Conservation (phyloP, 1,140 invertebrate species). For the Drosophila mojavensis region DNA sequence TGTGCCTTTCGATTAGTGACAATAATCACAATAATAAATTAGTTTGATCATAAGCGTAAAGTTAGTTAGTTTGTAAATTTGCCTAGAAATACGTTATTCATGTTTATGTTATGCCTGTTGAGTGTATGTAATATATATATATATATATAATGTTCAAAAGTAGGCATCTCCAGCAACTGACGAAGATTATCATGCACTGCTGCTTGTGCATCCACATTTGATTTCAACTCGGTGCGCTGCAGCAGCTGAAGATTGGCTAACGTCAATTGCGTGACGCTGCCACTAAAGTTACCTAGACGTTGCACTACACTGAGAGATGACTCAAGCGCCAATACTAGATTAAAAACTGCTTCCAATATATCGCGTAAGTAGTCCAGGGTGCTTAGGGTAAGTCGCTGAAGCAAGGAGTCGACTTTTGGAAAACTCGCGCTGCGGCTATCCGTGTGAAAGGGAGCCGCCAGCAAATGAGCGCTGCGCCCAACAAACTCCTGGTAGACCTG, state of each 20-base stretch:
- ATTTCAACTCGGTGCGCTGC: constrained; percentile 38
- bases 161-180: constrained; percentile 35
- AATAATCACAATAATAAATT: constrained; percentile 30
- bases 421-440: constrained; percentile 45
- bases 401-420: constrained; percentile 41
- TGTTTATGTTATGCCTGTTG: neutral
- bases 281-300: constrained; percentile 48
- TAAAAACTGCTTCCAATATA: constrained; percentile 53
- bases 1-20: constrained; percentile 60
- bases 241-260: constrained; percentile 59
- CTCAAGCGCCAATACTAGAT: constrained; percentile 51
- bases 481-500: constrained; percentile 41
- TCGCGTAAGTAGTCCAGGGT: constrained; percentile 61
- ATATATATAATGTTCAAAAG: too few relatives aligned
- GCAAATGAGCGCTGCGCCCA: constrained; percentile 52
- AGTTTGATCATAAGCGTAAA: neutral
- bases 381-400: constrained; percentile 53
- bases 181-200: constrained; percentile 45
- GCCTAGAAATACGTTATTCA: neutral
- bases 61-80: neutral
- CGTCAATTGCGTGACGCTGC: constrained; percentile 47
- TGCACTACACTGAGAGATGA: constrained; percentile 56
- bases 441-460: constrained; percentile 64
- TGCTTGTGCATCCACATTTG: constrained; percentile 8
- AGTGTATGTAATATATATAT: too few relatives aligned